Evolutionary conservation across 2,113 vertebrate genomes (phyloP), one percentile per base, ranked within the genome.

Genomic region (Daboia siamensis): DNA sequence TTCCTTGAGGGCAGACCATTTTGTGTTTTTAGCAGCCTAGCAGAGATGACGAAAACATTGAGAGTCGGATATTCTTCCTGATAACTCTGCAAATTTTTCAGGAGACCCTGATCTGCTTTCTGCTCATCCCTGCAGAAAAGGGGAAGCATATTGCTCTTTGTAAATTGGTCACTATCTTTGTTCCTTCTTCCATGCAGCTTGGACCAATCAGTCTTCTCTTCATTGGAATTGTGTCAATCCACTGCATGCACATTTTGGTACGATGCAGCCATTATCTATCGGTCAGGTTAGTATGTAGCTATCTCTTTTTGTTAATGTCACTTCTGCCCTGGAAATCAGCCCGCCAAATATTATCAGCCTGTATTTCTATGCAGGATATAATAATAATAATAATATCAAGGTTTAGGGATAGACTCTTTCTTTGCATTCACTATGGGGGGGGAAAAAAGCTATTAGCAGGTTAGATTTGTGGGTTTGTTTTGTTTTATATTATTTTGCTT

Each of bases 211-310:
- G 98, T 96, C 98, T 99, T 95, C 95, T 98, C 86, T 91, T 98
- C 95, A 98, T 99, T 97, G 98, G 98, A 90, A 90, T 98, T 93
- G 95, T 99, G 94, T 98, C 98, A 90, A 96, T 98, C 93, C 98
- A 99, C 91, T 99, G 98, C 97, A 98, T 99, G 98, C 98, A 98
- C 96, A 97, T 98, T 95, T 97, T 99, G 96, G 98, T 99, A 95
- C 98, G 96, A 94, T 99, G 98, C 98, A 99, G 98, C 97, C 98
- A 98, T 95, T 97, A 95, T 95, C 97, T 98, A 0, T 98, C 97
- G 97, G 98, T 98, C 94, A 98, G 98, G 98, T 99, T 98, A 98
- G 96, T 97, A 93, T 96, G 95, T 90, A 97, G 90, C 91, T 94
- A 90, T 15, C 92, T 96, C n/a, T 93, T 93, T 96, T 86, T 94